Evolutionary conservation across 2,888 invertebrate species (phyloP).

Genomic region (Lasioglossum morio): DNA sequence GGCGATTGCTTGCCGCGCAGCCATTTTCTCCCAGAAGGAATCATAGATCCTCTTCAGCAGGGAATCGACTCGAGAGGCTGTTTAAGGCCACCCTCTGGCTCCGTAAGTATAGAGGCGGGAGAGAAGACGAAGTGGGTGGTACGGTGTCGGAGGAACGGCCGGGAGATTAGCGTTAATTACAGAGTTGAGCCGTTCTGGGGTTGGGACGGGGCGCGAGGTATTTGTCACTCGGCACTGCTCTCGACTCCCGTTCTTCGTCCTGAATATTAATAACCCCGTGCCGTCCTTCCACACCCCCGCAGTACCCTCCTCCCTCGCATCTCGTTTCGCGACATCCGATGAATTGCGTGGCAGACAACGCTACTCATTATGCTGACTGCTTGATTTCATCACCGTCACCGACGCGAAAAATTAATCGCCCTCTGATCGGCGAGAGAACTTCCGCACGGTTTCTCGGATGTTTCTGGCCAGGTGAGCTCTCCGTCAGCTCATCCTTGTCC

Average conservation of each 20-base stretch:
- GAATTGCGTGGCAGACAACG: conserved; percentile 79
- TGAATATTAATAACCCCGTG: conserved; percentile 83
- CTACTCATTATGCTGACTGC: conserved; percentile 80
- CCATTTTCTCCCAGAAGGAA: conserved; percentile 34
- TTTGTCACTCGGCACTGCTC: conserved; percentile 82
- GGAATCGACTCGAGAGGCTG: conserved; percentile 62
- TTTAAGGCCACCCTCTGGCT: conserved; percentile 60
- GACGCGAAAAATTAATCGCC: conserved; percentile 69
- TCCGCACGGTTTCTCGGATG: background rate
- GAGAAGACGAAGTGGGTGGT: conserved; percentile 73
- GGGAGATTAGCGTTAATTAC: conserved; percentile 84
- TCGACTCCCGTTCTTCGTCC: conserved; percentile 75
- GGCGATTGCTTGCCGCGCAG: background rate
- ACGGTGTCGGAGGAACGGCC: conserved; percentile 77
- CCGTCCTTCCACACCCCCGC: conserved; percentile 52
- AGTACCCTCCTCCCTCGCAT: conserved; percentile 28
- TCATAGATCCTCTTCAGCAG: conserved; percentile 46
- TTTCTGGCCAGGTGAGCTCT: background rate
- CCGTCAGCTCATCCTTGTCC: background rate
- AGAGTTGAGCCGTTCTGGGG: conserved; percentile 78
- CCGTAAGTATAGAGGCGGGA: conserved; percentile 70
- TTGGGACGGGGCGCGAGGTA: conserved; percentile 77
- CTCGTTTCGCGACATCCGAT: conserved; percentile 72
- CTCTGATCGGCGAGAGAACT: conserved; percentile 47
- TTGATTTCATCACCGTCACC: conserved; percentile 81